Evolutionary conservation across 2,888 invertebrate species (phyloP), one percentile per base, ranked within the genome.

Genomic region (Dynastes maya): DNA sequence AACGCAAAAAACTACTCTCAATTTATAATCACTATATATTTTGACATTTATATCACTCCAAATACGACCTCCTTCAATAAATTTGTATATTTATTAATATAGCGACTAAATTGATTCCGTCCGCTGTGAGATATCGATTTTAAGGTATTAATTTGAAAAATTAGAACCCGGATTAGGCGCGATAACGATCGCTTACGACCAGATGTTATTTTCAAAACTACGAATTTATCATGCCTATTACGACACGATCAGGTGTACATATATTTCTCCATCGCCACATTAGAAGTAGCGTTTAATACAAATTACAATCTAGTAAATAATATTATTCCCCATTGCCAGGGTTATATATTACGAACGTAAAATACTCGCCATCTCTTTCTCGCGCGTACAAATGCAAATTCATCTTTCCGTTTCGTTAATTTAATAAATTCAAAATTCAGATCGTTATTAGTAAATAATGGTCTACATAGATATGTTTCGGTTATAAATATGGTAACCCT

Each of bases 341-440:
- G 22, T 55, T 55, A 55, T 16, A 55, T 55, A 55, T 55, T 55
- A n/a, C 22, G 22, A 22, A 55, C 55, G 22, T 55, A 55, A 55
- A 55, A 40, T n/a, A 37, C 37, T 40, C 40, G 16, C 37, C 6
- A 45, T 45, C 11, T 45, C 45, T 8, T 11, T 45, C 45, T 45
- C 45, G 11, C 65, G 32, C 37, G 5, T 65, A 65, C 13, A 40
- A 65, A 65, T 65, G 65, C 65, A 65, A 65, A 40, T 65, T 37
- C 40, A 37, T 64, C 32, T 64, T 64, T 37, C 40, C 45, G 45
- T 40, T 8, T 55, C 16, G 55, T 6, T 16, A 65, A 65, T 37
- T 65, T 65, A 65, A 65, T 65, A 65, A 65, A 37, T 65, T 40
- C 40, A n/a, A 65, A 65, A 37, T 65, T 40, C 40, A n/a, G 40